These are phyloP conservation scores for Vesta saturnalis DNA, from an alignment of 2,888 invertebrate genomes.

Conservation along the genomic window DNA sequence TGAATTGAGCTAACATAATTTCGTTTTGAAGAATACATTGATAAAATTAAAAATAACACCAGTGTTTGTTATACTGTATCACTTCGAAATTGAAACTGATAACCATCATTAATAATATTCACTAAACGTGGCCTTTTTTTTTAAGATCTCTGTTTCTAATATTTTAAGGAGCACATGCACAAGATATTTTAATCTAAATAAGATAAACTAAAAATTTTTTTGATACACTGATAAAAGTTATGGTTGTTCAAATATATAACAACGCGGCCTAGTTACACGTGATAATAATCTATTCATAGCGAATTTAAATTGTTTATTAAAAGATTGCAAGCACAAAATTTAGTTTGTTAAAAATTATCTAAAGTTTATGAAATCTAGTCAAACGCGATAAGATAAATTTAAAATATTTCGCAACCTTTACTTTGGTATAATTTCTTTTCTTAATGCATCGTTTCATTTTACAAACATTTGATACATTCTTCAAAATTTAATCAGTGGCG, in stretches of 20 bases:
- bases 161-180: no score
- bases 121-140: no score
- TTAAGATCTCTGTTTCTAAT: no score
- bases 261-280: neutral
- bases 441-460: neutral
- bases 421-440: neutral
- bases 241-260: neutral
- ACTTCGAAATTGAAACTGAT: no score
- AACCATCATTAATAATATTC: no score
- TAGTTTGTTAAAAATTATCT: conserved; percentile 15
- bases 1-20: no score
- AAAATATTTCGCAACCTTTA: conserved; percentile 7
- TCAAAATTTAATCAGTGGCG: neutral
- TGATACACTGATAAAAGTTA: neutral
- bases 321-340: neutral
- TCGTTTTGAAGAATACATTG: no score
- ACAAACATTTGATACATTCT: neutral
- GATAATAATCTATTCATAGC: conserved; percentile 10
- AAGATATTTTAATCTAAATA: no score
- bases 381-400: conserved; percentile 7
- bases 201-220: no score
- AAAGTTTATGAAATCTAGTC: conserved; percentile 14
- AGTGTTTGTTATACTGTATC: no score
- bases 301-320: conserved; percentile 9
- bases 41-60: no score